phyloP scores from a whole-genome alignment of 2,113 vertebrate species.

The Hippocampus barbouri region DNA sequence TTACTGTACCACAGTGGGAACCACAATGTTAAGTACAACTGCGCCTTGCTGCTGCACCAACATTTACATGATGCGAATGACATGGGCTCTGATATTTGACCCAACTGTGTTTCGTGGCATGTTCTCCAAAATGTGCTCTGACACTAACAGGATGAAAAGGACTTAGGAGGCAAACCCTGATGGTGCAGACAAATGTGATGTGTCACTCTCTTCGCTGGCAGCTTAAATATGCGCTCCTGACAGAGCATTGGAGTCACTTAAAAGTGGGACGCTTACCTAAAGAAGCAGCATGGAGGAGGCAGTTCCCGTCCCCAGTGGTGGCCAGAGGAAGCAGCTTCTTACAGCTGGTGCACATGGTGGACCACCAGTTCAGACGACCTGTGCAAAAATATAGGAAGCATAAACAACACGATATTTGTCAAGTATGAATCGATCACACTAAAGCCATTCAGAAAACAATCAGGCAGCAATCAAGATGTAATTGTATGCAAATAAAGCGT shows the following conservation, averaged over 20 bases:
- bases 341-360: conserved; percentile 89
- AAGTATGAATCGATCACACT: no score
- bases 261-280: conserved; percentile 76
- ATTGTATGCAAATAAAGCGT: no score
- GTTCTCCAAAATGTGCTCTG: not conserved
- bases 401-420: not conserved
- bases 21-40: no score
- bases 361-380: conserved; percentile 99
- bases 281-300: conserved; percentile 94
- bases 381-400: conserved; percentile 23
- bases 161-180: not conserved
- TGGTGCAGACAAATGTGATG: not conserved
- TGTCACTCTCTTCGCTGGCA: not conserved
- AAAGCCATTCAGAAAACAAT: no score
- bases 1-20: no score
- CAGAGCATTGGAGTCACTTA: not conserved
- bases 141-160: not conserved
- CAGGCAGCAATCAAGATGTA: no score
- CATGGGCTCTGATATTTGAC: not conserved
- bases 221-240: not conserved
- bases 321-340: conserved; percentile 95
- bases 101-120: not conserved
- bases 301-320: conserved; percentile 97
- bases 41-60: no score
- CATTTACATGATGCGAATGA: no score